phyloP scores from a whole-genome alignment of 2,113 vertebrate genomes.

The Phalacrocorax carbo region DNA sequence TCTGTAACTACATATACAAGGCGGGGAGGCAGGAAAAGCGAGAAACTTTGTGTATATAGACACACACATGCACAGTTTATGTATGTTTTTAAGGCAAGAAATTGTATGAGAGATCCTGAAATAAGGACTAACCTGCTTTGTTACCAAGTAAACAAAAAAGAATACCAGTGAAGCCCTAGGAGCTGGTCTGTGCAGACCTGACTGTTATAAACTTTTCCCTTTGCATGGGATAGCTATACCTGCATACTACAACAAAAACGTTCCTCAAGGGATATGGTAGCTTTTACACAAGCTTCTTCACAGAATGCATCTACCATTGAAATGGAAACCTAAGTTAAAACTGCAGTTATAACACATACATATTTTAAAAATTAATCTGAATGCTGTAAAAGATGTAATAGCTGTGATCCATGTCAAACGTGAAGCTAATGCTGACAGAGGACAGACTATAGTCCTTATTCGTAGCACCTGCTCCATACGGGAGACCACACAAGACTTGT shows the following conservation, averaged over 20 bases:
- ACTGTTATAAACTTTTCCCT: background rate
- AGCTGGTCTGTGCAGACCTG: background rate
- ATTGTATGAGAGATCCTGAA: background rate
- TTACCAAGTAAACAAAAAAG: background rate
- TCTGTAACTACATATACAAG: background rate
- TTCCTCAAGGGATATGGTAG: background rate
- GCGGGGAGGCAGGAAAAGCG: rapidly evolving
- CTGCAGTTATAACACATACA: background rate
- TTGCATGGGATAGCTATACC: background rate
- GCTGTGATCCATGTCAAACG: background rate
- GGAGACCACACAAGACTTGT: background rate
- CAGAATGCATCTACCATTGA: background rate
- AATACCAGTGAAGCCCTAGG: background rate
- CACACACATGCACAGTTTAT: background rate
- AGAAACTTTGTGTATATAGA: background rate
- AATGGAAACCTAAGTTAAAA: background rate
- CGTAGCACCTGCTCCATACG: background rate
- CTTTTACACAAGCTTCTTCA: background rate
- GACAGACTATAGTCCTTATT: background rate
- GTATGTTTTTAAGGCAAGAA: background rate
- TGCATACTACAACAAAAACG: background rate
- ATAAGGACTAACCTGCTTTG: background rate
- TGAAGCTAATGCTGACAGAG: background rate
- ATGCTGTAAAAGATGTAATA: background rate
- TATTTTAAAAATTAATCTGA: background rate